Conservation (phyloP, 2,113 vertebrate species). For the Phalacrocorax pelagicus region DNA sequence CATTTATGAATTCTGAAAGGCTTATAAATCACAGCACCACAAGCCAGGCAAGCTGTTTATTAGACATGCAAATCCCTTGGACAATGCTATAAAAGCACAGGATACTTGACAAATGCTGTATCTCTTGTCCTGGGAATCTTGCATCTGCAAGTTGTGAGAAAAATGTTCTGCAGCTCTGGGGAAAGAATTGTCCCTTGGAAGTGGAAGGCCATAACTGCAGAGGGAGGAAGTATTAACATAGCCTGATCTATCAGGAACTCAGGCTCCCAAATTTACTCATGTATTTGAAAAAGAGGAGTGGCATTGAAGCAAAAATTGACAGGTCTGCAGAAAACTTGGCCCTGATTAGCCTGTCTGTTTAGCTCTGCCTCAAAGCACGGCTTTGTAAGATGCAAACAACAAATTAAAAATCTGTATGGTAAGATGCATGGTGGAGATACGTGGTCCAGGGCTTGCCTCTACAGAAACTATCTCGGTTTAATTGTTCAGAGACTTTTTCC, state of each 20-base stretch:
- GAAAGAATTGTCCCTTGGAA: not conserved
- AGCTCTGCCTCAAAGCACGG: not conserved
- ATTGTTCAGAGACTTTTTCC: not conserved
- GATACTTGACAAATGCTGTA: not conserved
- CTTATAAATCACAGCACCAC: not conserved
- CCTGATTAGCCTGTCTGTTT: not conserved
- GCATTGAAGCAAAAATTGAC: not conserved
- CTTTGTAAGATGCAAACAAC: not conserved
- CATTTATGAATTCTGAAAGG: not conserved
- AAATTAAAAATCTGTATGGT: not conserved
- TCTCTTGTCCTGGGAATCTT: not conserved
- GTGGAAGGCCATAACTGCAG: not conserved
- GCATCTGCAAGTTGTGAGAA: not conserved
- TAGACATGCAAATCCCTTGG: not conserved
- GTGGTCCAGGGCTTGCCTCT: not conserved
- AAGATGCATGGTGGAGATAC: not conserved
- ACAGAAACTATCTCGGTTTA: not conserved
- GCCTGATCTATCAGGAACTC: not conserved
- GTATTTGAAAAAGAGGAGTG: not conserved
- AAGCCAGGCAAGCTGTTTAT: not conserved
- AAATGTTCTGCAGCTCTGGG: not conserved
- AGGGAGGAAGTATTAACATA: not conserved
- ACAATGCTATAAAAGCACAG: not conserved
- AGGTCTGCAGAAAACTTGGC: not conserved
- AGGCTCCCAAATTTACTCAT: not conserved